Conservation (phyloP, 2,797 vertebrate genomes). For the Schizopygopsis pylzovi region DNA sequence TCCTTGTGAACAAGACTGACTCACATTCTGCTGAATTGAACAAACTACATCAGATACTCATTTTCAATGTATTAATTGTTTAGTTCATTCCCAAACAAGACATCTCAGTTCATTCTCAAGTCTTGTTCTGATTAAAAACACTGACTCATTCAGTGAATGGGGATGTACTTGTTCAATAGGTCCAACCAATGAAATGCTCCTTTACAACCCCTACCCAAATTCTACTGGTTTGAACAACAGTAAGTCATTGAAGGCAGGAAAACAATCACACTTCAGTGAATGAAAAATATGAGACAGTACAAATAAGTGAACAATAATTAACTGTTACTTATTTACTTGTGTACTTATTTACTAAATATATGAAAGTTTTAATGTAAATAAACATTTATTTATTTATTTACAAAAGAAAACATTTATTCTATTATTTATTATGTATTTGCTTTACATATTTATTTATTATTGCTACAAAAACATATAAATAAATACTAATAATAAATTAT, state of each 20-base stretch:
- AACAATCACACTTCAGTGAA: not conserved
- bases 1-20: not conserved
- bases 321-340: not conserved
- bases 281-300: not conserved
- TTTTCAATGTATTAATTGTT: conserved; percentile 14
- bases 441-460: not conserved
- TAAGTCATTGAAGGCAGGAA: not conserved
- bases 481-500: not conserved
- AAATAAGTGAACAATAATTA: not conserved
- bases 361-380: not conserved
- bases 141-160: not conserved
- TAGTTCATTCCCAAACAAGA: not conserved
- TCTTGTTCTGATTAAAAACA: conserved; percentile 20
- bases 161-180: not conserved
- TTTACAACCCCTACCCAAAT: not conserved
- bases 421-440: not conserved
- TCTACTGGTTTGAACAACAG: not conserved
- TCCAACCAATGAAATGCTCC: not conserved
- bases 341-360: not conserved
- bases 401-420: not conserved
- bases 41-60: not conserved
- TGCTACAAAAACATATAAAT: not conserved
- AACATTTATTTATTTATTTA: not conserved
- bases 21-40: not conserved
- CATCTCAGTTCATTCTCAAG: conserved; percentile 1